Evolutionary conservation across 2,113 vertebrate species (phyloP), one percentile per base, ranked within the genome.

Genomic region (Columba livia): DNA sequence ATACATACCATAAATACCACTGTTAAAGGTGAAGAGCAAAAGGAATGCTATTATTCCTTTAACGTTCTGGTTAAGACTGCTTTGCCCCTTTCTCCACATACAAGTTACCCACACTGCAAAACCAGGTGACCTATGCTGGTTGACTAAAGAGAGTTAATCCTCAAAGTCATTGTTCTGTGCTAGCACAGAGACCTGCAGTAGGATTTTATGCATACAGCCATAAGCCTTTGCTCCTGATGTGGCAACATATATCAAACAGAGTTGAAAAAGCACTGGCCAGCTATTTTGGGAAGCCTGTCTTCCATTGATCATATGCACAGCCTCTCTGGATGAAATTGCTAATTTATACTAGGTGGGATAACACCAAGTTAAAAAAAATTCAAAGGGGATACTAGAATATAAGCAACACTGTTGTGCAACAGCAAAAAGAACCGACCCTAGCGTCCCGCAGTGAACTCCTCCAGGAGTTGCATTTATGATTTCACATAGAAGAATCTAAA

Each of bases 101-200:
- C 40, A 47, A 66, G 8, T 13, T 78, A 73, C 12, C 2, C 69
- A 78, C 26, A 53, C 48, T 71, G 60, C 34, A 57, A 28, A 92
- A 90, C 65, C 9, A 78, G 69, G 67, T 47, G n/a, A 79, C n/a
- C 61, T 81, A 19, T 25, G 64, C 60, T 86, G n/a, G 69, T 0
- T 78, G 51, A 90, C 83, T 40, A 81, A 85, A 83, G 29, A 34
- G 73, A 94, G 40, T 77, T 82, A 94, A 91, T 85, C 60, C 74
- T 82, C 57, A 60, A 56, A 92, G 71, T 73, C 58, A n/a, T 42
- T 66, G 57, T 18, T 88, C 77, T 74, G 67, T 87, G 62, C 44
- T 64, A 71, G 29, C 50, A 42, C 26, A 67, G 61, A 83, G 67
- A 92, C 31, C 56, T 82, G 65, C 51, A 70, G 78, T 29, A 66